Evolutionary conservation across 2,888 invertebrate genomes (phyloP).

Genomic region (Andrena chrysosceles): DNA sequence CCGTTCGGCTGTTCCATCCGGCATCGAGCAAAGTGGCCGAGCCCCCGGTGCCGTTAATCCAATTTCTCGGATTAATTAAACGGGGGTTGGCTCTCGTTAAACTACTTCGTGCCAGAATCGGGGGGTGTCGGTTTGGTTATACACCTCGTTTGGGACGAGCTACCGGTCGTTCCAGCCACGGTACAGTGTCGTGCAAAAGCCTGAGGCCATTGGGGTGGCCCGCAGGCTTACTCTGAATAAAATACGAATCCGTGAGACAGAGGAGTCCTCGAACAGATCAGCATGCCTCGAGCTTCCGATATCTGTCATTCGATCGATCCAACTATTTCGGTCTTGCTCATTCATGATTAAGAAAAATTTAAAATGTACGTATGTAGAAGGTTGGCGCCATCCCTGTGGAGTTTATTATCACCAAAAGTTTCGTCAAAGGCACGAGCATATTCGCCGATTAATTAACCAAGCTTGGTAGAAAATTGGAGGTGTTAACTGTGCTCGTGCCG

Average conservation of each 20-base stretch:
- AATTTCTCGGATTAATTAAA: constrained; percentile 77
- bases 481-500: not conserved
- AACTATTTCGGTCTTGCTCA: too few species aligned
- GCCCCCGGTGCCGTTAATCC: constrained; percentile 70
- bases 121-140: constrained; percentile 63
- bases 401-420: too few species aligned
- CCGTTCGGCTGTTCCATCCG: constrained; percentile 21
- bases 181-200: constrained; percentile 6
- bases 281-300: too few species aligned
- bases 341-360: too few species aligned
- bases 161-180: constrained; percentile 43
- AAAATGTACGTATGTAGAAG: too few species aligned
- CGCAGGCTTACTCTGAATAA: not conserved
- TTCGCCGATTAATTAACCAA: not conserved
- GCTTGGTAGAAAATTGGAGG: not conserved
- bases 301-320: too few species aligned
- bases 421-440: too few species aligned
- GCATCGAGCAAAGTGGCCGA: constrained; percentile 60
- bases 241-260: not conserved
- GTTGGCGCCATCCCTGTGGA: too few species aligned
- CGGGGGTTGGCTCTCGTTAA: constrained; percentile 71
- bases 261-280: not conserved
- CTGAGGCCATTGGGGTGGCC: not conserved
- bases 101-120: constrained; percentile 65
- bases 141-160: constrained; percentile 65